phyloP scores from a whole-genome alignment of 92 coral and sea anemone genomes.

The Nematostella vectensis region DNA sequence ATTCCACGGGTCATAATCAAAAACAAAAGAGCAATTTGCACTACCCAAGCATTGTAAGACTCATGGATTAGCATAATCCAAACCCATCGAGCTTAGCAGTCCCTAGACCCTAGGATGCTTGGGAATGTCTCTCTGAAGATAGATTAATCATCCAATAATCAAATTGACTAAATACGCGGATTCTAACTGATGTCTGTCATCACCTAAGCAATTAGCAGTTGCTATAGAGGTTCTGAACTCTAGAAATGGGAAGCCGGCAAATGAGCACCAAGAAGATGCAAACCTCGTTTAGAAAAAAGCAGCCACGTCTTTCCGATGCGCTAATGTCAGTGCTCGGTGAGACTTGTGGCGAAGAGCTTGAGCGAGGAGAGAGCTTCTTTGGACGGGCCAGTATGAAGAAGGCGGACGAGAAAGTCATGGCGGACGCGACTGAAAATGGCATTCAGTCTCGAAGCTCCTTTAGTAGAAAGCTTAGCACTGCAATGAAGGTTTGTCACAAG shows the following conservation, averaged over 20 bases:
- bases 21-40: too few species aligned
- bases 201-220: too few species aligned
- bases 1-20: too few species aligned
- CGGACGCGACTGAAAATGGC: neutral
- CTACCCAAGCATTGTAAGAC: too few species aligned
- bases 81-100: too few species aligned
- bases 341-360: slow-evolving; percentile 20
- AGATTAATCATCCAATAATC: too few species aligned
- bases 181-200: too few species aligned
- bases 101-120: too few species aligned
- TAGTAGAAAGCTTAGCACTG: slow-evolving; percentile 3
- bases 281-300: neutral
- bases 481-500: neutral
- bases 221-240: too few species aligned
- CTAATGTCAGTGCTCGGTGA: slow-evolving; percentile 16
- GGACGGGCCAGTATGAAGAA: slow-evolving; percentile 15
- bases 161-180: too few species aligned
- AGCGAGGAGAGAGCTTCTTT: slow-evolving; percentile 29
- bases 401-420: slow-evolving; percentile 3
- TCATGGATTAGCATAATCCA: too few species aligned
- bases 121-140: too few species aligned
- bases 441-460: neutral
- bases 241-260: neutral
- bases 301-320: slow-evolving; percentile 9
- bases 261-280: neutral